Conservation (phyloP, 37 sponge, comb jelly and placozoan genomes). For the Trichoplax adhaerens region DNA sequence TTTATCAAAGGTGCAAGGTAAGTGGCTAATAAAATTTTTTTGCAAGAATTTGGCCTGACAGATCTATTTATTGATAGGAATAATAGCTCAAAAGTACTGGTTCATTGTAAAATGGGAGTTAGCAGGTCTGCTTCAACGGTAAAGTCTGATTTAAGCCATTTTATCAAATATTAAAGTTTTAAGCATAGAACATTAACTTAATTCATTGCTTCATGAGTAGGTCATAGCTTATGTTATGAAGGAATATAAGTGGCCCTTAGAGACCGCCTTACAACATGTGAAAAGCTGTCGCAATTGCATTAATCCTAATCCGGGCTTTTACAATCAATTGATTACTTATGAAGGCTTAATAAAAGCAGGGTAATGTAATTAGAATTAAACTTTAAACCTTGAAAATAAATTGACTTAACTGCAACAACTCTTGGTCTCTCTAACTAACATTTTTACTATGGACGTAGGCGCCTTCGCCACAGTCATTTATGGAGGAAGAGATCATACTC, state of each 20-base stretch:
- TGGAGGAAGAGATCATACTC: no score
- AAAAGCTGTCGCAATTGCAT: constrained; percentile 39
- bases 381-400: no score
- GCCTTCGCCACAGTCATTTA: no score
- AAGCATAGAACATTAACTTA: no score
- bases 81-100: constrained; percentile 41
- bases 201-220: constrained; percentile 12
- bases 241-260: constrained; percentile 59
- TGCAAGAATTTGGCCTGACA: no score
- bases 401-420: no score
- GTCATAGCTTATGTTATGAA: constrained; percentile 94
- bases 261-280: constrained; percentile 47
- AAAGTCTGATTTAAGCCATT: constrained; percentile 7
- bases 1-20: constrained; percentile 88
- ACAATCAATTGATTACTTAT: constrained; percentile 58
- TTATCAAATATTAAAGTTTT: no score
- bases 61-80: constrained; percentile 10
- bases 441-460: no score
- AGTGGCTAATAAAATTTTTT: background rate
- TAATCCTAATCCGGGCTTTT: constrained; percentile 88
- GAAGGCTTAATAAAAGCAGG: constrained; percentile 91
- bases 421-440: no score
- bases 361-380: constrained; percentile 13
- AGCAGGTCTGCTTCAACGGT: constrained; percentile 94
- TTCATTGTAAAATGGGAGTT: constrained; percentile 93